Evolutionary conservation across 1,140 invertebrate genomes (phyloP), one percentile per base, ranked within the genome.

Genomic region (Cydia fagiglandana): DNA sequence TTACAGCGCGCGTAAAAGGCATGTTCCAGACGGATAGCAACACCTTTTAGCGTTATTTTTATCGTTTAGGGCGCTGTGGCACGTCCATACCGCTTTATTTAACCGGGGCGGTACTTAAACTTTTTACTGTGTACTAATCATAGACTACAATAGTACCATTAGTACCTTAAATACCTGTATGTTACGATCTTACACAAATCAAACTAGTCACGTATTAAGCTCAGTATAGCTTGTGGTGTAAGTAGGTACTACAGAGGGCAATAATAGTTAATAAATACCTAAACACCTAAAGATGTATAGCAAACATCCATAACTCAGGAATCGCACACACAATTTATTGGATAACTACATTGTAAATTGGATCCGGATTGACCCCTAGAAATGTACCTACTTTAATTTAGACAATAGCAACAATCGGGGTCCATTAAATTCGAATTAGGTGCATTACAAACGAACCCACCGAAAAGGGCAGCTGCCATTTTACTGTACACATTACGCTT

Each of bases 1-100:
- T n/a, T n/a, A 70, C 34, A 15, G 34, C 34, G 66, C 30, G 34
- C 34, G 66, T 70, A 17, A 61, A 70, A 68, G 64, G 64, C 38
- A 34, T 41, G 34, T 70, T 70, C 66, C 66, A 41, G 20, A 24
- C 38, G 66, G 66, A 45, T 45, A 41, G 34, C 38, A 70, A n/a
- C 34, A 70, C 34, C 34, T 70, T 41, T 66, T 41, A 38, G 64
- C 28, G 66, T 45, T 70, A 70, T 70, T 70, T 70, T 70, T 70
- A 70, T 70, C 66, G 34, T 38, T 70, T 41, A 70, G 66, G 66
- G 66, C 66, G 66, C 38, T 15, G 34, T 41, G 34, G 12, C 13
- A 34, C 4, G 1, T 34, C 12, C 64, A 34, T 34, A 30, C 24
- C 28, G 64, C 64, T 68, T 34, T 68, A 13, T 15, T 68, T 15